These are phyloP conservation scores for Hydrocynus forskahlii DNA, from an alignment of 2,797 vertebrate species.

Conservation along the genomic window DNA sequence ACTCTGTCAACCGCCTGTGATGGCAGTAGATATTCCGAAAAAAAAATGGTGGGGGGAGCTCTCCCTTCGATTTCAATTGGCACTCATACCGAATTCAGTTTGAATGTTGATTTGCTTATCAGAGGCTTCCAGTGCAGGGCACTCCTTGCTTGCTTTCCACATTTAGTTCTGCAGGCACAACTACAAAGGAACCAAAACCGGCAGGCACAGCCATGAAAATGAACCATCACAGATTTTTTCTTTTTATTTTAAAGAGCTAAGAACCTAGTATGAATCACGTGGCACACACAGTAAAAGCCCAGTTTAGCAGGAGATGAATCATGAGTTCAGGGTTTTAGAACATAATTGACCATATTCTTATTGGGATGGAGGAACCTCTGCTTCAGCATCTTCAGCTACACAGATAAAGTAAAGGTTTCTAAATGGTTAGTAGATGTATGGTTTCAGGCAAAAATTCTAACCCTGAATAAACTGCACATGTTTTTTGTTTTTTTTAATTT, in stretches of 20 bases:
- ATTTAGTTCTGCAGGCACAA: constrained; percentile 41
- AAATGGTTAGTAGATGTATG: not conserved
- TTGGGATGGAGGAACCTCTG: not conserved
- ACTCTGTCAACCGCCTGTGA: constrained; percentile 47
- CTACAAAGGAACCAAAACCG: constrained; percentile 33
- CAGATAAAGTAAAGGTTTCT: not conserved
- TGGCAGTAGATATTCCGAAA: constrained; percentile 49
- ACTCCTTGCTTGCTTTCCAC: constrained; percentile 43
- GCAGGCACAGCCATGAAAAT: constrained; percentile 35
- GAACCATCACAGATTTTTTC: constrained; percentile 17
- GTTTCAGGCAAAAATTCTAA: not conserved
- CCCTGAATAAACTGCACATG: no score
- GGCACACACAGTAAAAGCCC: constrained; percentile 21
- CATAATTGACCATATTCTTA: not conserved
- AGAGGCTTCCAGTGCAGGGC: constrained; percentile 43
- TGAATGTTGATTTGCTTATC: constrained; percentile 54
- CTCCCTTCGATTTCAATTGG: constrained; percentile 39
- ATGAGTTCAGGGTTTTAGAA: constrained; percentile 9
- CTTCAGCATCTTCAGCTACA: not conserved
- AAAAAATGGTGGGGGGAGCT: constrained; percentile 10
- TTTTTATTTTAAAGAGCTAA: not conserved
- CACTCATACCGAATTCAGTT: constrained; percentile 40
- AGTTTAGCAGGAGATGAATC: constrained; percentile 30
- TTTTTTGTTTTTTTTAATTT: no score
- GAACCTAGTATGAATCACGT: not conserved